Evolutionary conservation across 2,113 vertebrate genomes (phyloP), one percentile per base, ranked within the genome.

Genomic region (Xenopus borealis): DNA sequence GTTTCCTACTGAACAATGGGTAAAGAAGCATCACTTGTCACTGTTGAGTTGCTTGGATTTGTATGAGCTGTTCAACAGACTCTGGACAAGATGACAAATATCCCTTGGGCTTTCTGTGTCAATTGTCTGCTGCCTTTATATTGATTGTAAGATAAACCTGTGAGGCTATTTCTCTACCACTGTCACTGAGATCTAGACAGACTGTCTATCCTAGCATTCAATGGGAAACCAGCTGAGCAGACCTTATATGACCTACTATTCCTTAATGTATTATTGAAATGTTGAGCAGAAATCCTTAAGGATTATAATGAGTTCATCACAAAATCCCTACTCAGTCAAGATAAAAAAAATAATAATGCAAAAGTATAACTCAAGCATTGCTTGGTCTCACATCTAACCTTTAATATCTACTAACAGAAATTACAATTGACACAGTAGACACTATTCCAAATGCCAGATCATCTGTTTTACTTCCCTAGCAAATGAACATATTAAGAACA

Each of bases 21-120:
- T 80, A 86, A 46, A 83, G 88, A 88, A 88, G 82, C 81, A 79
- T 63, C 50, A n/a, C 80, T 87, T 88, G 84, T 86, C 85, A 83
- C 70, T 62, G 62, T 77, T 50, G 59, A 74, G 80, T 73, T 4
- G 64, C 80, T 88, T 85, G 81, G 78, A 89, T 85, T 85, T 80
- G 80, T 74, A 78, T 11, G 69, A 78, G 40, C 78, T 81, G 74
- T 82, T 75, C 50, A 79, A 89, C 78, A 85, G 82, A 81, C 81
- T 83, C 80, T 69, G 80, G 44, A 87, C 80, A 85, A 83, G 80
- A 78, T 10, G 78, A 88, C 82, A 87, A 27, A 55, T 58, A 70
- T 67, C 80, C 75, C 80, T 79, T 19, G 72, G 71, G 40, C 71
- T 81, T 82, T 79, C 78, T 72, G 71, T 66, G 67, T 18, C 70